phyloP scores from a whole-genome alignment of 2,113 vertebrate genomes.

The Osmerus mordax region DNA sequence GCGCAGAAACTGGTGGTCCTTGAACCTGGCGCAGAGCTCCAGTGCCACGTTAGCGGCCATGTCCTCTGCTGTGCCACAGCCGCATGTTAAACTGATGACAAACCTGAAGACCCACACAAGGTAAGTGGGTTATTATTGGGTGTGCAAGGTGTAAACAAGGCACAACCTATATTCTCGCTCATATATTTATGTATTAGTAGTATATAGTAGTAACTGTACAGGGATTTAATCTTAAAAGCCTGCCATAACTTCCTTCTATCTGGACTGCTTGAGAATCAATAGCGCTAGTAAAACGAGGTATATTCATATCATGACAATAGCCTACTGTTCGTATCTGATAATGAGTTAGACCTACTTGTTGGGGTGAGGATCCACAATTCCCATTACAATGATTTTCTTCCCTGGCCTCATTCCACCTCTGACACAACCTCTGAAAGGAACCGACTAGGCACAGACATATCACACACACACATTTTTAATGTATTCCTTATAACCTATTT shows the following conservation, averaged over 20 bases:
- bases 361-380: constrained; percentile 84
- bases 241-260: too few relatives aligned
- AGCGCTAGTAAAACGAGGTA: not conserved
- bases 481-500: too few relatives aligned
- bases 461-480: not conserved
- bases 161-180: too few relatives aligned
- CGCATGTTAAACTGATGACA: constrained; percentile 88
- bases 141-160: too few relatives aligned
- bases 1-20: constrained; percentile 82
- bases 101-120: constrained; percentile 72
- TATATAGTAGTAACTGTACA: too few relatives aligned
- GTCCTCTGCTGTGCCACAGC: constrained; percentile 71
- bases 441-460: constrained; percentile 69
- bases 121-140: not conserved
- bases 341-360: constrained; percentile 74
- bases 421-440: constrained; percentile 91
- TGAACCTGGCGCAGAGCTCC: constrained; percentile 85
- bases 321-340: not conserved
- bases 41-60: constrained; percentile 84
- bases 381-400: constrained; percentile 88
- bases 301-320: not conserved
- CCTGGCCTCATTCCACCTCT: constrained; percentile 86
- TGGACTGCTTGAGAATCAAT: too few relatives aligned
- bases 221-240: too few relatives aligned
- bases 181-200: too few relatives aligned